Evolutionary conservation across 2,888 invertebrate genomes (phyloP).

Genomic region (Scaptomyza caliginosa): DNA sequence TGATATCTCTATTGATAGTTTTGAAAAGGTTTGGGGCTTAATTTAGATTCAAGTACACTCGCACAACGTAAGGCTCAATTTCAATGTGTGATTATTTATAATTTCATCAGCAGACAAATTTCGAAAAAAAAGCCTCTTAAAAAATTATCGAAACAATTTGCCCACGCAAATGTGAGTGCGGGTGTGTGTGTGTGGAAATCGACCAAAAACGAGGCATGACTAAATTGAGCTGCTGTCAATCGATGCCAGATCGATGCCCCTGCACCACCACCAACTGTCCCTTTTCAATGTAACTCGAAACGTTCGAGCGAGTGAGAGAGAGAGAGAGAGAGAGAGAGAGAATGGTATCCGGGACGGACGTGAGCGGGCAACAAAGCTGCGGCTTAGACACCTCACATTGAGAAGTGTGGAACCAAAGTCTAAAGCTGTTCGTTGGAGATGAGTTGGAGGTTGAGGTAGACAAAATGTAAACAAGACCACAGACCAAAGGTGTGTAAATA

Average conservation of each 20-base stretch:
- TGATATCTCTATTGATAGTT: conserved; percentile 32
- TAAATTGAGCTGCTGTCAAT: conserved; percentile 74
- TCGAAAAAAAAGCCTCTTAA: conserved; percentile 68
- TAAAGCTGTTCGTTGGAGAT: conserved; percentile 4
- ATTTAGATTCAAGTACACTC: neutral
- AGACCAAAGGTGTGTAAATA: conserved; percentile 73
- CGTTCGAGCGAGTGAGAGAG: neutral
- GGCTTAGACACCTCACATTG: conserved; percentile 57
- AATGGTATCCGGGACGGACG: conserved; percentile 38
- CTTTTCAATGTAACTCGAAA: conserved; percentile 54
- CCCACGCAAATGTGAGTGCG: conserved; percentile 66
- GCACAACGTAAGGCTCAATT: conserved; percentile 48
- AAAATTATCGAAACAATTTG: conserved; percentile 68
- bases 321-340: conserved; percentile 56
- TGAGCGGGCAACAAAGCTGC: conserved; percentile 63
- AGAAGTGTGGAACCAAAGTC: conserved; percentile 11
- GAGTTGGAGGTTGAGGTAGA: conserved; percentile 13
- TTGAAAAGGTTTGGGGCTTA: conserved; percentile 5
- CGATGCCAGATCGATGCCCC: conserved; percentile 32
- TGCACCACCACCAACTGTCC: neutral
- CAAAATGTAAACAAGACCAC: conserved; percentile 66
- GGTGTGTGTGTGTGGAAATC: conserved; percentile 50
- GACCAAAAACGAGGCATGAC: conserved; percentile 67
- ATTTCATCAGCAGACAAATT: conserved; percentile 44
- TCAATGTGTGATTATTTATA: conserved; percentile 53